phyloP scores from a whole-genome alignment of 2,797 vertebrate species.

The Tarsius wallacei region DNA sequence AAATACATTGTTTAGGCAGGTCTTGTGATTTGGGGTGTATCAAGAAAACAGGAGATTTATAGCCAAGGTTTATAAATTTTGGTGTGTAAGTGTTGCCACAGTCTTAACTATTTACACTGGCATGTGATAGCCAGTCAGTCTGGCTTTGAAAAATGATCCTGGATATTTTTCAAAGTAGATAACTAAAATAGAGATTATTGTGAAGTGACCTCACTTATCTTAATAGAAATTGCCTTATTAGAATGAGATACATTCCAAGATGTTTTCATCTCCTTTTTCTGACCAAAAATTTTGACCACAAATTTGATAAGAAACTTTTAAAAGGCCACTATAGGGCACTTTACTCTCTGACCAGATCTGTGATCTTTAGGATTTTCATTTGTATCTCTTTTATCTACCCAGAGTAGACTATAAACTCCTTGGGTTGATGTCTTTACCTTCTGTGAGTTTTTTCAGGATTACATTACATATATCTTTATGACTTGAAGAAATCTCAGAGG shows the following conservation, averaged over 20 bases:
- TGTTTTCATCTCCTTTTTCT: background rate
- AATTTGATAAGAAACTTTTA: background rate
- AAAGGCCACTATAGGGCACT: background rate
- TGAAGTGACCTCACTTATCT: background rate
- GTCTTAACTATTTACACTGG: background rate
- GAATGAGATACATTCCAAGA: background rate
- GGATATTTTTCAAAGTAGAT: background rate
- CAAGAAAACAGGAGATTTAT: background rate
- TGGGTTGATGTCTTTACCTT: background rate
- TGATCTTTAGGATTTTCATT: background rate
- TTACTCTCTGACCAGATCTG: background rate
- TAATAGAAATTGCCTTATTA: background rate
- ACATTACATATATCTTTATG: background rate
- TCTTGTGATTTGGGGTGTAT: background rate
- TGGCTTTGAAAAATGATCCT: background rate
- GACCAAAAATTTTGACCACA: background rate
- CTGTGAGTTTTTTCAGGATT: background rate
- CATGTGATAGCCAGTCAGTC: background rate
- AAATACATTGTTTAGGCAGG: background rate
- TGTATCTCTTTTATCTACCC: background rate
- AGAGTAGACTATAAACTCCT: background rate
- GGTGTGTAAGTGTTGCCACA: background rate
- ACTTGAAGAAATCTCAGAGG: background rate
- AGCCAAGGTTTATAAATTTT: background rate
- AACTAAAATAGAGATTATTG: background rate